Conservation (phyloP, 1,140 invertebrate genomes). For the Helicoverpa armigera region DNA sequence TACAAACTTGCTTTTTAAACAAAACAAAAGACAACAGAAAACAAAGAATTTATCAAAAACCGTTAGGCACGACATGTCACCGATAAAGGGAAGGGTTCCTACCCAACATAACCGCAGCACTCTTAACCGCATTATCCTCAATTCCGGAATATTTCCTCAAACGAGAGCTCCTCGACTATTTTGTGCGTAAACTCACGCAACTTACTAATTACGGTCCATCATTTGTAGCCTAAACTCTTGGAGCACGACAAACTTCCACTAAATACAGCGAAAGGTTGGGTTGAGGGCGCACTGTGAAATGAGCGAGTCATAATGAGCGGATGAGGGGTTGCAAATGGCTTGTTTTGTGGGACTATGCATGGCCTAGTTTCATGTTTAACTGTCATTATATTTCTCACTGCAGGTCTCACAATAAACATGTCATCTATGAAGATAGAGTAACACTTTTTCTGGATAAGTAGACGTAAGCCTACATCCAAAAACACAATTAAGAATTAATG, state of each 20-base stretch:
- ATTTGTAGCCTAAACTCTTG: conserved; percentile 59
- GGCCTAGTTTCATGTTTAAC: not conserved
- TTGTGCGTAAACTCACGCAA: conserved; percentile 50
- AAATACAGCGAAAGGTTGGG: conserved; percentile 46
- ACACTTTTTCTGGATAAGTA: too few relatives aligned
- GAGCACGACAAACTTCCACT: conserved; percentile 54
- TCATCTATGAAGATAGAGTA: too few relatives aligned
- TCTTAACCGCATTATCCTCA: conserved; percentile 42
- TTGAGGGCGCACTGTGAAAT: not conserved
- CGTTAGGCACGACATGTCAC: conserved; percentile 16
- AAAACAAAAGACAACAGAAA: not conserved
- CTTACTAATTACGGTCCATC: conserved; percentile 60
- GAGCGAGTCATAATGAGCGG: conserved; percentile 12
- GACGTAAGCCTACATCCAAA: too few relatives aligned
- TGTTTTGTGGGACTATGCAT: not conserved
- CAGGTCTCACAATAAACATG: too few relatives aligned
- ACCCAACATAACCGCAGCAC: conserved; percentile 13
- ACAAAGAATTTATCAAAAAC: not conserved
- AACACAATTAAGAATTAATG: not conserved
- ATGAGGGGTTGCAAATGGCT: not conserved
- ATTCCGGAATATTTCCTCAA: conserved; percentile 40
- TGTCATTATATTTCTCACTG: not conserved
- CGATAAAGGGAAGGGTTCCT: not conserved
- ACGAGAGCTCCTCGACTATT: conserved; percentile 36
- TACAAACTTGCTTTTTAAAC: not conserved